These are phyloP conservation scores for Zaprionus capensis DNA, from an alignment of 1,140 invertebrate species.

Conservation along the genomic window DNA sequence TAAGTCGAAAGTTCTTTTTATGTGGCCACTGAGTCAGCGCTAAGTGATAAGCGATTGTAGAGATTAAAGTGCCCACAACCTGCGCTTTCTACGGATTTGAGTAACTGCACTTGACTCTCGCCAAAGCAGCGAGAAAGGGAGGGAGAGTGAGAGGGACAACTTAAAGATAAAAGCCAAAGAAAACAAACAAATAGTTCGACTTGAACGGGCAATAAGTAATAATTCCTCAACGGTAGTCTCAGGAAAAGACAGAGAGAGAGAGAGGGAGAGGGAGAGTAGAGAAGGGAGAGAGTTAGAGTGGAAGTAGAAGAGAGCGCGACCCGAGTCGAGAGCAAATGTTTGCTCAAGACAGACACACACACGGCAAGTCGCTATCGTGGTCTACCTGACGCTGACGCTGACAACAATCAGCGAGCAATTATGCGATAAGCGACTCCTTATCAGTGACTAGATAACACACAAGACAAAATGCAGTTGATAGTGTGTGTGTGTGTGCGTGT, in stretches of 20 bases:
- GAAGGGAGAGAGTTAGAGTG: constrained; percentile 2
- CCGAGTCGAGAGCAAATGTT: constrained; percentile 20
- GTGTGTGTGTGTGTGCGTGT: constrained; percentile 17
- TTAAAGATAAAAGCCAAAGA: constrained; percentile 26
- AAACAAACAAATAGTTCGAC: constrained; percentile 37
- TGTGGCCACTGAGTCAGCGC: constrained; percentile 22
- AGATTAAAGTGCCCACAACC: constrained; percentile 11
- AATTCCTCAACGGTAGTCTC: constrained; percentile 24
- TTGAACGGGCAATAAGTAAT: constrained; percentile 19
- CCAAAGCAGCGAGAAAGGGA: neutral
- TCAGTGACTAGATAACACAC: constrained; percentile 64
- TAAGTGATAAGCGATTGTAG: constrained; percentile 16
- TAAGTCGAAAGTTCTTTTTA: constrained; percentile 28
- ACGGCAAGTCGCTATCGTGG: constrained; percentile 10
- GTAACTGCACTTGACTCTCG: constrained; percentile 15
- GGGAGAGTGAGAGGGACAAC: neutral
- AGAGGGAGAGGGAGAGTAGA: neutral
- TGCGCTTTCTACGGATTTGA: constrained; percentile 10
- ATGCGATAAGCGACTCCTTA: constrained; percentile 70
- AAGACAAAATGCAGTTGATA: neutral
- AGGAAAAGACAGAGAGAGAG: neutral
- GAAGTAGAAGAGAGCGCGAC: constrained; percentile 3
- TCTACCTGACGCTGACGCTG: constrained; percentile 55
- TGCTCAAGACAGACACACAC: constrained; percentile 4
- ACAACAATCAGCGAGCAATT: constrained; percentile 75